Base-by-base conservation (phyloP, 1,140 invertebrate genomes). In the Heliothis virescens region DNA sequence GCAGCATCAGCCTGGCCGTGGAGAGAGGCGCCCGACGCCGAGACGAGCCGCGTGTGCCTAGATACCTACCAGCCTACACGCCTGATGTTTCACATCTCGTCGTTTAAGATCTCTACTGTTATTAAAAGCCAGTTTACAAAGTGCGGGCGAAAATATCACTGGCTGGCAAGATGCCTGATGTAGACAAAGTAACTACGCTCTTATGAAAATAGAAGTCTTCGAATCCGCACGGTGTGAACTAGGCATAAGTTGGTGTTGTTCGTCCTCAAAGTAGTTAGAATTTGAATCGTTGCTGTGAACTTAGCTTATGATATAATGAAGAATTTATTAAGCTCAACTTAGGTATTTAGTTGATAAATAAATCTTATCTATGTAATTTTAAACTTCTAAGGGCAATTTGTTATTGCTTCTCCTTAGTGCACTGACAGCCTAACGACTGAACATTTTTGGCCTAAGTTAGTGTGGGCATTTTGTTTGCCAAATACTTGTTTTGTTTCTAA, bases 1-100 rank as follows among this genome's bases (percentile, higher is more conserved):
- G 96, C 5, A 97, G 97, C 11, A 97, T 98, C 69, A 97, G 97
- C 85, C 90, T 97, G 77, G 96, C 96, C 1, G 97, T 98, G 48
- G 97, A 98, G 77, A 93, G 97, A 79, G 95, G 95, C 26, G 96
- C 95, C 13, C 90, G 96, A 69, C 89, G 96, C 21, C 86, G 95
- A 18, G 91, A 93, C 79, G 95, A 95, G 52, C 94, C 95, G 55
- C 92, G 95, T 62, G 95, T 96, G 65, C 96, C 96, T 3, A 92
- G 96, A 50, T 96, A 96, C 83, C 95, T 96, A 79, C 96, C 96
- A 5, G 96, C 96, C 2, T 96, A 96, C 84, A 96, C 96, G 15
- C 95, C 96, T 73, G 96, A 97, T 87, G 96, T 97, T 3, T 96
- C 96, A 29, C 96, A 97, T 90, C 91, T 97, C 60, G 96, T 96